These are phyloP conservation scores for Lingula anatina DNA, from an alignment of 2,888 invertebrate genomes.

Conservation along the genomic window DNA sequence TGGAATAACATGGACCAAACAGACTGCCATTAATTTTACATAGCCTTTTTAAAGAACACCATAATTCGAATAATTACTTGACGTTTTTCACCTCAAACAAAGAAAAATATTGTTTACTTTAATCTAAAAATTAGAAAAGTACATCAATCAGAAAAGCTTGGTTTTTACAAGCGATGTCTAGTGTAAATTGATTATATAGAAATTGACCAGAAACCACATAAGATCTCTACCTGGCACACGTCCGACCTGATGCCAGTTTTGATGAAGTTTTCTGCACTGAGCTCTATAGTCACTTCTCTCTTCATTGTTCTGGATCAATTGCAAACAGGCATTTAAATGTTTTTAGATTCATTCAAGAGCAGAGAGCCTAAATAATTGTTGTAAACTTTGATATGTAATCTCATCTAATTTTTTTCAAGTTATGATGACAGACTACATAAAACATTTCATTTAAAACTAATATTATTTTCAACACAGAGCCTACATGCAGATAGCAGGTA, in stretches of 20 bases:
- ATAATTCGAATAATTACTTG: not conserved
- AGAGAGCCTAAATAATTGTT: too few relatives aligned
- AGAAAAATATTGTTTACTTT: not conserved
- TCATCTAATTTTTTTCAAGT: too few relatives aligned
- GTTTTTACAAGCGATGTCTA: too few relatives aligned
- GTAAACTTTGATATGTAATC: too few relatives aligned
- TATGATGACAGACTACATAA: not conserved
- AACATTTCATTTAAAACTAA: not conserved
- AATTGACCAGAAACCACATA: too few relatives aligned
- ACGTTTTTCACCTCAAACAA: not conserved
- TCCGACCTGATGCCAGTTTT: constrained; percentile 95
- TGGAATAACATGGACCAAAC: constrained; percentile 52
- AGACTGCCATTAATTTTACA: not conserved
- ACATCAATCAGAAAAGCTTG: too few relatives aligned
- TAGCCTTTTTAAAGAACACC: not conserved
- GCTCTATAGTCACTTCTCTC: constrained; percentile 89
- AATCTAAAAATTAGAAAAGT: not conserved
- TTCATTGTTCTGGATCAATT: constrained; percentile 79
- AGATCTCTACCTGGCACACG: constrained; percentile 84
- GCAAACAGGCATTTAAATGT: too few relatives aligned
- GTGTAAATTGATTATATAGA: too few relatives aligned
- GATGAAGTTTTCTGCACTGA: constrained; percentile 83
- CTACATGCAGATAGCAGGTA: too few relatives aligned
- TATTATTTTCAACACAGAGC: too few relatives aligned
- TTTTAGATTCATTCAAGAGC: too few relatives aligned